Conservation (phyloP, 1,140 invertebrate species). For the Hyphantria cunea region DNA sequence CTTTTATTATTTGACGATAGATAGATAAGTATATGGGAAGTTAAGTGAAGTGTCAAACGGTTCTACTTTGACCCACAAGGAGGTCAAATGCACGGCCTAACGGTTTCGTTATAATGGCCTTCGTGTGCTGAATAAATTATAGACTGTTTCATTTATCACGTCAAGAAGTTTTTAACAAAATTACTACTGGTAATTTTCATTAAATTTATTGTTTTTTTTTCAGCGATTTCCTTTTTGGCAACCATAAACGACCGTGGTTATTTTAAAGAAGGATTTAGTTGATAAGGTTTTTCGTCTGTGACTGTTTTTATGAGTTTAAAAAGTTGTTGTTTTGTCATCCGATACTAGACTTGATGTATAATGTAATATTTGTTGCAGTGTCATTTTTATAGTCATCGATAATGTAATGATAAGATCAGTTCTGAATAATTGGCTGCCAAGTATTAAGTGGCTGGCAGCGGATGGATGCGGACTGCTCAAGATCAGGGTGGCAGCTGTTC, state of each 20-base stretch:
- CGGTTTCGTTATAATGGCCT: conserved; percentile 53
- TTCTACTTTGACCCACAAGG: conserved; percentile 45
- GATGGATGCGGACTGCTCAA: too few relatives aligned
- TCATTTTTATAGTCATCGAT: too few relatives aligned
- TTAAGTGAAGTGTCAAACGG: conserved; percentile 26
- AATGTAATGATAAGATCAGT: too few relatives aligned
- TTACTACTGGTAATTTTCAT: neutral
- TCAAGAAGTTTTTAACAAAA: conserved; percentile 27
- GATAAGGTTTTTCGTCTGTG: neutral
- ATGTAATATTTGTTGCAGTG: too few relatives aligned
- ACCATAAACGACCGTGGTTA: too few relatives aligned
- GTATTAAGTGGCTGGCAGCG: too few relatives aligned
- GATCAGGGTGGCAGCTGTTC: too few relatives aligned
- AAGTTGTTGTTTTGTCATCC: too few relatives aligned
- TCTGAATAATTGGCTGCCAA: too few relatives aligned
- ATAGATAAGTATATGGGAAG: conserved; percentile 2
- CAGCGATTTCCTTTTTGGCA: neutral
- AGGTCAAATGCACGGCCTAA: conserved; percentile 66
- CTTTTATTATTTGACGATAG: too few relatives aligned
- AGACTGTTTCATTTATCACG: conserved; percentile 31
- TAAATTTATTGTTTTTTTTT: neutral
- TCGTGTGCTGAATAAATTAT: conserved; percentile 50
- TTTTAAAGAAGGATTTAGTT: neutral
- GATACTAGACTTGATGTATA: too few relatives aligned
- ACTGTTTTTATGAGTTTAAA: too few relatives aligned